Conservation (phyloP, 2,888 invertebrate genomes). For the Chrysolina americana region DNA sequence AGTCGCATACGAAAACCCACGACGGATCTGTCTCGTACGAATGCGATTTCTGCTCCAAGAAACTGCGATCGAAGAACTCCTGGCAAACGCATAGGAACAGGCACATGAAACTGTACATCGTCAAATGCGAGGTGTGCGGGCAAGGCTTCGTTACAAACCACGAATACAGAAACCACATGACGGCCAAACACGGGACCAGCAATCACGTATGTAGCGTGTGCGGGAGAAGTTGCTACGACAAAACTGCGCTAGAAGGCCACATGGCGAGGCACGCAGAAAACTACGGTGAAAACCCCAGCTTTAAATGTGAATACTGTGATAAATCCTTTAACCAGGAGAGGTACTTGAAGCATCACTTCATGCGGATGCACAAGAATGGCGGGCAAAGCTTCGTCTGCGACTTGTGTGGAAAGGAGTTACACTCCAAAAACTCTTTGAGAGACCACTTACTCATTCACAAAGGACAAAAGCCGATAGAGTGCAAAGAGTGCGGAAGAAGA, state of each 20-base stretch:
- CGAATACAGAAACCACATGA: slow-evolving; percentile 60
- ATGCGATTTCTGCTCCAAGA: slow-evolving; percentile 74
- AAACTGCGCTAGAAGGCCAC: slow-evolving; percentile 57
- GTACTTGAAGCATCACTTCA: slow-evolving; percentile 53
- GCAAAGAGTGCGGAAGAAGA: slow-evolving; percentile 72
- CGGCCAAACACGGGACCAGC: slow-evolving; percentile 57
- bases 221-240: slow-evolving; percentile 59
- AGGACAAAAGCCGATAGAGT: slow-evolving; percentile 69
- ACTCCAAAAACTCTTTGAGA: slow-evolving; percentile 62
- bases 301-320: slow-evolving; percentile 56
- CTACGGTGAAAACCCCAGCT: slow-evolving; percentile 50
- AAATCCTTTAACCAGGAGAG: slow-evolving; percentile 53
- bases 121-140: slow-evolving; percentile 67
- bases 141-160: slow-evolving; percentile 59
- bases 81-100: slow-evolving; percentile 71
- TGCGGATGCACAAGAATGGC: slow-evolving; percentile 56
- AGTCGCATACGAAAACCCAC: slow-evolving; percentile 50
- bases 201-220: slow-evolving; percentile 59
- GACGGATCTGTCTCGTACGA: slow-evolving; percentile 46
- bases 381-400: slow-evolving; percentile 62
- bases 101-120: slow-evolving; percentile 72
- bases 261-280: slow-evolving; percentile 57
- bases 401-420: slow-evolving; percentile 71
- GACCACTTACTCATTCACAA: slow-evolving; percentile 61
- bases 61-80: slow-evolving; percentile 65